Base-by-base conservation (phyloP, 2,888 invertebrate species). In the Agelastica alni region DNA sequence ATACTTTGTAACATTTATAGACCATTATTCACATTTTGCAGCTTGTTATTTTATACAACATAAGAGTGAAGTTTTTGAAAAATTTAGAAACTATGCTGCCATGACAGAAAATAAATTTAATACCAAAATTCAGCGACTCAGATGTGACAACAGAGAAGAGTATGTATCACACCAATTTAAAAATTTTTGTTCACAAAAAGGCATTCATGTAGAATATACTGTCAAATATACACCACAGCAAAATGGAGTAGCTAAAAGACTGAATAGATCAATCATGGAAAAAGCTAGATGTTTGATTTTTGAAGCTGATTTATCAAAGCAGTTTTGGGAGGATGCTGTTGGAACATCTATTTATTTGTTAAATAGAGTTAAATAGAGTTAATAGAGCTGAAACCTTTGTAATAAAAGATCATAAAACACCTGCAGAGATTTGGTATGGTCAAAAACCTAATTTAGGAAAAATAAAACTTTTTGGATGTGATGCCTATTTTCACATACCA, bases 91-190 rank as follows among this genome's bases (percentile, higher is more conserved):
- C 5, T 20, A 42, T 22, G 42, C 12, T 20, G 39, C 43, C 13
- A 18, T 52, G 36, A 49, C 32, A 13, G 49, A 48, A 41, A 18
- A 37, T 17, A 54, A 58, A 46, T 47, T 51, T 46, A 34, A 30
- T 18, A 32, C 14, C 7, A 52, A 45, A 30, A 31, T 55, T 31
- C 14, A 47, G 36, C 32, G 22, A 41, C 18, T 56, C 12, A 36
- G 58, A 13, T 58, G 55, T 34, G 55, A 58, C 14, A 58, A 58
- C 47, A 56, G 60, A 6, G 54, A 56, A 9, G 62, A 62, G 37
- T n/a, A 56, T 28, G 14, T 17, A 10, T 48, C 51, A 4, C 47
- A 34, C 26, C 42, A 42, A 31, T 56, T 62, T 17, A 46, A 46
- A 48, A 20, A 31, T n/a, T 60, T 56, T 42, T 62, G 60, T 48